Evolutionary conservation across 1,140 invertebrate genomes (phyloP).

Genomic region (Papilio helenus): DNA sequence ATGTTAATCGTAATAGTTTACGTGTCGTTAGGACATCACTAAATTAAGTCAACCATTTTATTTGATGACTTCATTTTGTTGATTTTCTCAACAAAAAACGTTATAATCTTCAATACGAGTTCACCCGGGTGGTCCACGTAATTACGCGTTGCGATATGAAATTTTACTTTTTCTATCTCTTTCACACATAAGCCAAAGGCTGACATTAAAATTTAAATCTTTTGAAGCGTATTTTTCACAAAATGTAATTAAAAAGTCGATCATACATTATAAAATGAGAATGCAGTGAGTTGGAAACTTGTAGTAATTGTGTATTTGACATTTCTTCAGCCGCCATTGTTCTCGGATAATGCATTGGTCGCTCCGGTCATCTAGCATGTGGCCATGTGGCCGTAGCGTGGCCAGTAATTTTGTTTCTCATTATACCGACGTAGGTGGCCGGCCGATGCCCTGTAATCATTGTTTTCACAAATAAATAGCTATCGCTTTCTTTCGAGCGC

Average conservation of each 20-base stretch:
- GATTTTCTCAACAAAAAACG: slow-evolving; percentile 49
- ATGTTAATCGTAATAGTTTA: background rate
- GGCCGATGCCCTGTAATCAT: slow-evolving; percentile 45
- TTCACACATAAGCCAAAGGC: slow-evolving; percentile 32
- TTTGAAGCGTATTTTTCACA: background rate
- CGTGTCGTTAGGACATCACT: slow-evolving; percentile 4
- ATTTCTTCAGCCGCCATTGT: slow-evolving; percentile 28
- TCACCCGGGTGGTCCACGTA: slow-evolving; percentile 61
- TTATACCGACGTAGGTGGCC: slow-evolving; percentile 48
- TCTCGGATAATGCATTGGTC: background rate
- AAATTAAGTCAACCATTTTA: slow-evolving; percentile 41
- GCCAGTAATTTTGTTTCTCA: slow-evolving; percentile 34
- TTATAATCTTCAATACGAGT: slow-evolving; percentile 50
- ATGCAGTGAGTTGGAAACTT: background rate
- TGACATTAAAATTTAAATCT: slow-evolving; percentile 6
- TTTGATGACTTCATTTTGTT: slow-evolving; percentile 64
- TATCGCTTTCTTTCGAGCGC: slow-evolving; percentile 39
- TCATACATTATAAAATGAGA: background rate
- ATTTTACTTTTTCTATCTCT: slow-evolving; percentile 39
- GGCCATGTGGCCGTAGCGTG: background rate
- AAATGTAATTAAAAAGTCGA: slow-evolving; percentile 1
- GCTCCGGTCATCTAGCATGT: slow-evolving; percentile 28
- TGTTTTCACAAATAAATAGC: slow-evolving; percentile 51
- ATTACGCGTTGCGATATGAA: slow-evolving; percentile 46
- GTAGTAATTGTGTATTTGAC: slow-evolving; percentile 20